Evolutionary conservation across 23 tunicate species (phyloP).

Genomic region (Halocynthia roretzi): DNA sequence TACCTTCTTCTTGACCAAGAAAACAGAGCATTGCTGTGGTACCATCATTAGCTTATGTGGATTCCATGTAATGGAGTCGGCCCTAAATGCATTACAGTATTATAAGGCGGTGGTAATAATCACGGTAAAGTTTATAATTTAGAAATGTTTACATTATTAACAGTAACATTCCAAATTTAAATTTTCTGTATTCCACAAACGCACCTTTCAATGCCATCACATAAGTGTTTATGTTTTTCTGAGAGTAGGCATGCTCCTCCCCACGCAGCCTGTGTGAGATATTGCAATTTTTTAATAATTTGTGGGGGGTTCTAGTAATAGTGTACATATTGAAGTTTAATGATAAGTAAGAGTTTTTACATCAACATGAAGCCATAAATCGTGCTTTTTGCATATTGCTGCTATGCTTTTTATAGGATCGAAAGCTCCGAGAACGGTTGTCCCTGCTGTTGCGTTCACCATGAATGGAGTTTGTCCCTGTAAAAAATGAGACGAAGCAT

Average conservation of each 20-base stretch:
- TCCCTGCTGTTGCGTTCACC: constrained; percentile 58
- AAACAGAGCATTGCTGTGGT: constrained; percentile 64
- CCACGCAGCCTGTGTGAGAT: constrained; percentile 52
- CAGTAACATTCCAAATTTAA: no score
- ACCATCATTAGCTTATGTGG: constrained; percentile 74
- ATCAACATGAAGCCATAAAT: constrained; percentile 62
- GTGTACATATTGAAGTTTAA: no score
- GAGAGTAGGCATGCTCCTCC: constrained; percentile 47
- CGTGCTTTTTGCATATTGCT: constrained; percentile 44
- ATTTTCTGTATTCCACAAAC: neutral
- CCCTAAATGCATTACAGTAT: constrained; percentile 7
- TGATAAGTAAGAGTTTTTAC: neutral
- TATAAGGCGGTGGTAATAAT: no score
- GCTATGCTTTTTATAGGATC: constrained; percentile 49
- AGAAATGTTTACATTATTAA: no score
- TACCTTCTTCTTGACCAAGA: constrained; percentile 53
- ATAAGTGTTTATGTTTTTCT: constrained; percentile 40
- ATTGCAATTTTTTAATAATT: no score
- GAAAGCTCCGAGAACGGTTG: constrained; percentile 62
- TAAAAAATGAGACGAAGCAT: no score
- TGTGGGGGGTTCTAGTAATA: no score
- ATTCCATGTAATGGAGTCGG: constrained; percentile 69
- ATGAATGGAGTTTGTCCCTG: constrained; percentile 39
- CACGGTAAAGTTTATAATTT: no score
- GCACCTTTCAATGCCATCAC: constrained; percentile 47